phyloP scores from a whole-genome alignment of 2,113 vertebrate species.

The Alligator mississippiensis region DNA sequence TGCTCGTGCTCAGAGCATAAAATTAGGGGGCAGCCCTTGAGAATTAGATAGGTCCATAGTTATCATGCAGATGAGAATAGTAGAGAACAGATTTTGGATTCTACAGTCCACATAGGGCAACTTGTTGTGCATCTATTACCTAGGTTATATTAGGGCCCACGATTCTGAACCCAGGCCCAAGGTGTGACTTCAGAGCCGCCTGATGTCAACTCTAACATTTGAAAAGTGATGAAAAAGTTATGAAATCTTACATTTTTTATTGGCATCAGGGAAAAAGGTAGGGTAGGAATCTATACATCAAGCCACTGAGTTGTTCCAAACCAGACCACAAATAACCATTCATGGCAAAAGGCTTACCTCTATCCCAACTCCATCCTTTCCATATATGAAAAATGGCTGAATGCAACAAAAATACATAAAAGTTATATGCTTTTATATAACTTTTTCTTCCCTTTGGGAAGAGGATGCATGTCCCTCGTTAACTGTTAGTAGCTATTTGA shows the following conservation, averaged over 20 bases:
- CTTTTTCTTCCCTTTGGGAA: background rate
- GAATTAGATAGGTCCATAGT: too few relatives aligned
- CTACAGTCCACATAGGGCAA: background rate
- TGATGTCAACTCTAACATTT: background rate
- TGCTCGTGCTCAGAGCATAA: too few relatives aligned
- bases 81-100: background rate
- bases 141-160: background rate
- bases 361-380: background rate
- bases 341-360: background rate
- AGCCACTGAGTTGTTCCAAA: background rate
- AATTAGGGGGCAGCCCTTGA: too few relatives aligned
- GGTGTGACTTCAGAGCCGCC: background rate
- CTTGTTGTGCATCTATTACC: background rate
- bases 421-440: too few relatives aligned
- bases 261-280: background rate
- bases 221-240: too few relatives aligned
- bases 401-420: too few relatives aligned
- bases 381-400: background rate
- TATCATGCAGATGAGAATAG: background rate
- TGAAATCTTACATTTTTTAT: background rate
- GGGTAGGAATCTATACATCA: background rate
- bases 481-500: fast-evolving
- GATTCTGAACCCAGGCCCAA: background rate
- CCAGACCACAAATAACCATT: background rate
- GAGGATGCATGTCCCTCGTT: background rate